These are phyloP conservation scores for Anastatus disparis DNA, from an alignment of 1,140 invertebrate species.

Conservation along the genomic window DNA sequence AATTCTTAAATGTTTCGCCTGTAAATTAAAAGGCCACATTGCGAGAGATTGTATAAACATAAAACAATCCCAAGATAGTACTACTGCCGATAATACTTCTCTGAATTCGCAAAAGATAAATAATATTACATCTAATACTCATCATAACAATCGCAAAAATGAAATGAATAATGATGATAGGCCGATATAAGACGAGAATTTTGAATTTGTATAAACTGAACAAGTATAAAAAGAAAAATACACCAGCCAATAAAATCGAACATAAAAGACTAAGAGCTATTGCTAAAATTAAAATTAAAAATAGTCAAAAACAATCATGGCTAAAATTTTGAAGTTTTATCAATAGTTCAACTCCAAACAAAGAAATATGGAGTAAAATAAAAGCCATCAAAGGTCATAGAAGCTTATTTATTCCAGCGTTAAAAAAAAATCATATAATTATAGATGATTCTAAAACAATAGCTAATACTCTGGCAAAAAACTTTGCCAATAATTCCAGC, in stretches of 20 bases:
- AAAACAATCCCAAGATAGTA: no score
- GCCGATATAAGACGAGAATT: neutral
- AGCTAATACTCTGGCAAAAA: constrained; percentile 45
- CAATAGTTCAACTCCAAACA: constrained; percentile 1
- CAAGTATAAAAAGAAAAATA: constrained; percentile 51
- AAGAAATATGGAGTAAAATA: constrained; percentile 32
- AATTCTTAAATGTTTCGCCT: no score
- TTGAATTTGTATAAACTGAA: neutral
- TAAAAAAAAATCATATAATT: neutral
- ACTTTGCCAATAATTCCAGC: constrained; percentile 50
- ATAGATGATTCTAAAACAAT: constrained; percentile 38
- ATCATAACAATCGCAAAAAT: no score
- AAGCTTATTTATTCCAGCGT: neutral
- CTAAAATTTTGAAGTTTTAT: constrained; percentile 12
- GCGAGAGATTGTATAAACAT: no score
- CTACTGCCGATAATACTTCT: no score
- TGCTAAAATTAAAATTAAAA: constrained; percentile 27
- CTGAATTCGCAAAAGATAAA: no score
- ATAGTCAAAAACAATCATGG: constrained; percentile 35
- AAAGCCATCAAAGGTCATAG: constrained; percentile 24
- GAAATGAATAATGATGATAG: no score
- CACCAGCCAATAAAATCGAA: constrained; percentile 43
- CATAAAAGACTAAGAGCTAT: constrained; percentile 47
- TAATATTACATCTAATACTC: no score
- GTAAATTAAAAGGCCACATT: no score